Base-by-base conservation (phyloP, 2,797 vertebrate species). In the Microhierax caerulescens region DNA sequence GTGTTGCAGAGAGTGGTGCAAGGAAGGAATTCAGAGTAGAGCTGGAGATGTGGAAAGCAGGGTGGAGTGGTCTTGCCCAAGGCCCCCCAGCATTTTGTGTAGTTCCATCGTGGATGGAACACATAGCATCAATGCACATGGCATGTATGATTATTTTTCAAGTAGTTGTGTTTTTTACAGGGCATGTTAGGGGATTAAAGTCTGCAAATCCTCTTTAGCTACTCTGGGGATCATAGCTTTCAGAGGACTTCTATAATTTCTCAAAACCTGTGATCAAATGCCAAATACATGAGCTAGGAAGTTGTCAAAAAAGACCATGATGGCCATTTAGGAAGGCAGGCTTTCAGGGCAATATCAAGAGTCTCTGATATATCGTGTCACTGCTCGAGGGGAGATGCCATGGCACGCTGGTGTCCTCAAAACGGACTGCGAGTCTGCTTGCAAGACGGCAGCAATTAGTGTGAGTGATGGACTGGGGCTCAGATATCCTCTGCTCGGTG, bases 261-360 rank as follows among this genome's bases (percentile, higher is more conserved):
- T 80, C 77, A 34, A 69, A 94, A 10, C 53, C 75, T 78, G 68
- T 57, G 50, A 90, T 84, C 43, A 86, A 37, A 53, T 54, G 81
- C 70, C 81, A 78, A 50, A 69, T 11, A 27, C 50, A 61, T 1
- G 70, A 70, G 69, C 57, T 50, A 37, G 77, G 88, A 64, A 57
- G 65, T 4, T 69, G 57, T 37, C 32, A 89, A 11, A 34, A 43
- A 32, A n/a, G 50, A 5, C 74, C 48, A 11, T 65, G 34, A 60
- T 43, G 57, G 53, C 59, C 4, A 0, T 13, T 75, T 21, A 36
- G 60, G 76, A 43, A 90, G 41, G 57, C 69, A 63, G 72, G 7
- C 28, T 86, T 77, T 81, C 25, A 12, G 93, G 48, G 48, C 21
- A 34, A 11, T 9, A 13, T 24, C 45, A 20, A 32, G 48, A 20